Evolutionary conservation across 2,888 invertebrate species (phyloP).

Genomic region (Anoplius nigerrimus): DNA sequence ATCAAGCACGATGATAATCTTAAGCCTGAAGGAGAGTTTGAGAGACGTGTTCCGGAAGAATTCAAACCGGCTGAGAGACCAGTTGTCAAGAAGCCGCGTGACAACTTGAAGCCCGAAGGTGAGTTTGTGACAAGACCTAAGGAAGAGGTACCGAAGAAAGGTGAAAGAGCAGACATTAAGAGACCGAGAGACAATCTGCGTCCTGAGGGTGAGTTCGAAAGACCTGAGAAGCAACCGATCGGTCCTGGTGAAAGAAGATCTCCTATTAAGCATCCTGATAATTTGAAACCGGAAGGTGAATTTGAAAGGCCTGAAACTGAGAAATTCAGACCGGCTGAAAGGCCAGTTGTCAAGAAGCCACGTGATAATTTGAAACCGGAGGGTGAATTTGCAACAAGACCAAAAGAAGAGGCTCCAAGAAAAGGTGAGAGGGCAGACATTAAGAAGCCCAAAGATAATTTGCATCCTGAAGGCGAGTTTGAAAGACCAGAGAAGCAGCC

Average conservation of each 20-base stretch:
- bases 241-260: conserved; percentile 74
- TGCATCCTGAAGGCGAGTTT: conserved; percentile 76
- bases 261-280: conserved; percentile 78
- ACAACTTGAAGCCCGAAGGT: conserved; percentile 63
- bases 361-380: conserved; percentile 73
- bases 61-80: conserved; percentile 70
- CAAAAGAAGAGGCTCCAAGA: conserved; percentile 61
- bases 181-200: conserved; percentile 76
- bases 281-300: conserved; percentile 78
- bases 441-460: conserved; percentile 77
- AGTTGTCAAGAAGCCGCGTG: conserved; percentile 75
- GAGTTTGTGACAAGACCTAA: conserved; percentile 68
- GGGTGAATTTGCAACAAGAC: conserved; percentile 73
- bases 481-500: conserved; percentile 70
- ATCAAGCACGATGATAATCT: conserved; percentile 77
- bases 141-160: conserved; percentile 61
- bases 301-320: conserved; percentile 76
- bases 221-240: conserved; percentile 42
- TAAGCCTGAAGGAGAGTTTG: conserved; percentile 77
- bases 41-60: conserved; percentile 74
- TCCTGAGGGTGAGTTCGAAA: conserved; percentile 71
- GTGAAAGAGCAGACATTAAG: conserved; percentile 63
- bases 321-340: conserved; percentile 76
- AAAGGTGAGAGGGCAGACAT: conserved; percentile 76
- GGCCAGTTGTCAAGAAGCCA: conserved; percentile 74